Evolutionary conservation across 2,888 invertebrate species (phyloP).

Genomic region (Thera britannica): DNA sequence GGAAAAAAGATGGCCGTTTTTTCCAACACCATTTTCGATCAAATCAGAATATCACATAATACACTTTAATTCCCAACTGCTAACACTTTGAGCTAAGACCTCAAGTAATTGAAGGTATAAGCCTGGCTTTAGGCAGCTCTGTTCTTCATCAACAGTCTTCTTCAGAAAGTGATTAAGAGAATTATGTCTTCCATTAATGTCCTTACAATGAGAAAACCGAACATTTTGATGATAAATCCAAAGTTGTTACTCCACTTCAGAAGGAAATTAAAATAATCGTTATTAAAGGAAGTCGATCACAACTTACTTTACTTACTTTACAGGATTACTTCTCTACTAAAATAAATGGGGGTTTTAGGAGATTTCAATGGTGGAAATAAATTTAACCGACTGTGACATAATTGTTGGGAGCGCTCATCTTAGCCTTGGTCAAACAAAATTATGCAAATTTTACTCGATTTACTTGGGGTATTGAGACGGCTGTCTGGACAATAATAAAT

Average conservation of each 20-base stretch:
- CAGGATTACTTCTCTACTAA: not conserved
- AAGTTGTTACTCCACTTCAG: conserved; percentile 10
- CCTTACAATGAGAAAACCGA: conserved; percentile 1
- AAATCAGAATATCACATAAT: too few relatives aligned
- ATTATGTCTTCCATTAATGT: conserved; percentile 6
- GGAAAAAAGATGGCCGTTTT: too few relatives aligned
- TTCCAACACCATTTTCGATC: too few relatives aligned
- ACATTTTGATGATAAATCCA: not conserved
- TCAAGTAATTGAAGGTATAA: not conserved
- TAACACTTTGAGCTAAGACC: too few relatives aligned
- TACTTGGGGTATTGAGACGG: conserved; percentile 37
- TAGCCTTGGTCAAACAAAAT: conserved; percentile 23
- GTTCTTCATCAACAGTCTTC: not conserved
- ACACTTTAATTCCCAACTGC: too few relatives aligned
- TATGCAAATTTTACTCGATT: conserved; percentile 37
- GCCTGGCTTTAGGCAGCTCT: not conserved
- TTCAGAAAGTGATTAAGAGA: not conserved
- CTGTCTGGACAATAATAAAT: conserved; percentile 28
- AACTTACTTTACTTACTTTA: not conserved
- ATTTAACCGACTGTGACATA: too few relatives aligned
- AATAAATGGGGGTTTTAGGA: conserved; percentile 4
- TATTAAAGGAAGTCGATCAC: conserved; percentile 6
- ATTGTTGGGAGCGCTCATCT: too few relatives aligned
- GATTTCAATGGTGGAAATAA: not conserved
- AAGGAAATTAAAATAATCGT: conserved; percentile 12